phyloP scores from a whole-genome alignment of 2,888 invertebrate genomes.

The Nesidiocoris tenuis region DNA sequence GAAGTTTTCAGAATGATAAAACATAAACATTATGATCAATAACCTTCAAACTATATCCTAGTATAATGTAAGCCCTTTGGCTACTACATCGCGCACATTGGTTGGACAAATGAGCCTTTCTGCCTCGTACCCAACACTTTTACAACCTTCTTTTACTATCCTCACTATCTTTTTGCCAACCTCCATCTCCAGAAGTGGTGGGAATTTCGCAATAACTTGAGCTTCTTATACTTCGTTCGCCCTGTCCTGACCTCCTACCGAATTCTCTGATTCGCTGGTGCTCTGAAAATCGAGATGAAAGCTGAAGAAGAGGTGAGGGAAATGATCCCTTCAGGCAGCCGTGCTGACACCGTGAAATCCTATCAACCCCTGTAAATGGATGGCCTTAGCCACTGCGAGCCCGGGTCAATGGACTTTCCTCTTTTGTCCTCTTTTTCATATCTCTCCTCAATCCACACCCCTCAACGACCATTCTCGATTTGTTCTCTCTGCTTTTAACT shows the following conservation, averaged over 20 bases:
- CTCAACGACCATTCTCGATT: neutral
- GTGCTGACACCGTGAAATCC: neutral
- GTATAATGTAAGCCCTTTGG: too few relatives aligned
- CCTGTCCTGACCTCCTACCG: neutral
- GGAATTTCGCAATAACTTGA: too few relatives aligned
- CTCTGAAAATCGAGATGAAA: neutral
- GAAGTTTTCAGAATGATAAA: too few relatives aligned
- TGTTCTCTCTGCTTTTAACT: neutral
- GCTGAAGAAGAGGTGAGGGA: neutral
- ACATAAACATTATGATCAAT: too few relatives aligned
- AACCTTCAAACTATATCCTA: too few relatives aligned
- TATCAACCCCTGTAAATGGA: neutral
- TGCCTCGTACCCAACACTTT: too few relatives aligned
- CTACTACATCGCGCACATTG: too few relatives aligned
- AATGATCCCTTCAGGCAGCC: neutral
- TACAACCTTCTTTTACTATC: too few relatives aligned
- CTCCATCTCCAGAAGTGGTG: too few relatives aligned
- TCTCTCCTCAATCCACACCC: neutral
- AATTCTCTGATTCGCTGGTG: neutral
- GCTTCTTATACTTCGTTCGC: too few relatives aligned
- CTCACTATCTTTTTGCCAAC: too few relatives aligned
- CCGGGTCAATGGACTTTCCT: neutral
- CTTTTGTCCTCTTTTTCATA: neutral
- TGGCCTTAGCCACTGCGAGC: neutral
- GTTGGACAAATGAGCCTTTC: too few relatives aligned